Percentiles rank a stretch among this genome's conserved stretches.
These are phyloP conservation scores for Cyclina sinensis DNA, from an alignment of 1,140 invertebrate species.

Conservation along the genomic window DNA sequence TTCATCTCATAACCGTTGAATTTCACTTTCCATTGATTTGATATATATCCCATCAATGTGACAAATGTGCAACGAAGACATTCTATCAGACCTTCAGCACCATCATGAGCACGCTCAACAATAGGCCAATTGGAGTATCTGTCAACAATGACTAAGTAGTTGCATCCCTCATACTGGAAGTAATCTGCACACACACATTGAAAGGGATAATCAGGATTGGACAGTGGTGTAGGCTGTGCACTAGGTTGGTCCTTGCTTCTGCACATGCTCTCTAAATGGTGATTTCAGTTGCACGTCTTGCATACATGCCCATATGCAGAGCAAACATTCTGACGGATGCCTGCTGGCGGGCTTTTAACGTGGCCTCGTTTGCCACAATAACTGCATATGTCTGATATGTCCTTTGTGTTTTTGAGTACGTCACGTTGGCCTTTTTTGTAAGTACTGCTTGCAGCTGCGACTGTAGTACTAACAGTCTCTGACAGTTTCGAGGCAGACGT, in stretches of 20 bases:
- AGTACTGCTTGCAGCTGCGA: constrained; percentile 53
- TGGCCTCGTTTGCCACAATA: constrained; percentile 1
- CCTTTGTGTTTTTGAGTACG: constrained; percentile 62
- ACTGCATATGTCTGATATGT: constrained; percentile 12
- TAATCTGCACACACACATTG: constrained; percentile 71
- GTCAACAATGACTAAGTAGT: constrained; percentile 65
- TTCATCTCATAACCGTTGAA: background rate
- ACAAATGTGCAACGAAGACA: constrained; percentile 62
- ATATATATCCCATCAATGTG: constrained; percentile 52
- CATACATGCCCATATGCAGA: background rate
- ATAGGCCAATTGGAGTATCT: constrained; percentile 64
- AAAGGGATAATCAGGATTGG: constrained; percentile 67
- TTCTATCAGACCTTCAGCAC: constrained; percentile 46
- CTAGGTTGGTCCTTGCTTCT: too few relatives aligned
- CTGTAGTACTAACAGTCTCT: background rate
- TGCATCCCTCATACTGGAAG: constrained; percentile 56
- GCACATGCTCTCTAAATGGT: background rate
- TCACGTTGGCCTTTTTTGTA: too few relatives aligned
- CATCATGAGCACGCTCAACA: constrained; percentile 23
- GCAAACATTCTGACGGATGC: background rate
- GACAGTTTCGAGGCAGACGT: constrained; percentile 17
- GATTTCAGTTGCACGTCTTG: background rate
- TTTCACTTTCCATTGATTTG: constrained; percentile 29
- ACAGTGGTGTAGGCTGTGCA: constrained; percentile 45
- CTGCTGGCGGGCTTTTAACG: background rate